Evolutionary conservation across 2,113 vertebrate species (phyloP).

Genomic region (Channa maculata): DNA sequence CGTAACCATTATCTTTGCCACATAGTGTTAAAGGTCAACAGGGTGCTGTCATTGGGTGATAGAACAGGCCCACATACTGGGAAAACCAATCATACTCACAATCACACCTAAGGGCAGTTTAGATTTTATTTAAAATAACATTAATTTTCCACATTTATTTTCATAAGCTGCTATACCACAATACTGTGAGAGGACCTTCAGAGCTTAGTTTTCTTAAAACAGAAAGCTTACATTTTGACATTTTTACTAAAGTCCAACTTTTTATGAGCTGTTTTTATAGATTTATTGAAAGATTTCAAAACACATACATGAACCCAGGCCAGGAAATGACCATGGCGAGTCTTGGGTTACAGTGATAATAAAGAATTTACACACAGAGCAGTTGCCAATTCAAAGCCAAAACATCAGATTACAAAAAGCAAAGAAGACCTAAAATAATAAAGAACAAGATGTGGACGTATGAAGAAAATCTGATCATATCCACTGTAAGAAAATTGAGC

Average conservation of each 20-base stretch:
- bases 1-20: no score
- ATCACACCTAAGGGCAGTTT: no score
- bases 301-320: constrained; percentile 24
- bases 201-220: constrained; percentile 59
- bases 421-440: no score
- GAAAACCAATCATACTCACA: no score
- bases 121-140: no score
- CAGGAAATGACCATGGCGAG: constrained; percentile 26
- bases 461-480: no score
- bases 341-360: constrained; percentile 23
- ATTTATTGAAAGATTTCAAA: constrained; percentile 48
- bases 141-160: constrained; percentile 47
- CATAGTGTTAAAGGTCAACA: no score
- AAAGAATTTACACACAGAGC: background rate
- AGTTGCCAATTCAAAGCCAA: no score
- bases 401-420: background rate
- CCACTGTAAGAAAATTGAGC: no score
- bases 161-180: constrained; percentile 37
- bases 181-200: constrained; percentile 31
- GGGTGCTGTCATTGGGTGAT: no score
- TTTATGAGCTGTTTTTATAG: constrained; percentile 45
- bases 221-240: constrained; percentile 26
- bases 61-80: no score
- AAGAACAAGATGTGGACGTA: no score
- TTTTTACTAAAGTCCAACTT: background rate